Percentiles rank a stretch among this genome's conserved stretches.
Evolutionary conservation across 2,113 vertebrate species (phyloP).

Genomic region (Galemys pyrenaicus): DNA sequence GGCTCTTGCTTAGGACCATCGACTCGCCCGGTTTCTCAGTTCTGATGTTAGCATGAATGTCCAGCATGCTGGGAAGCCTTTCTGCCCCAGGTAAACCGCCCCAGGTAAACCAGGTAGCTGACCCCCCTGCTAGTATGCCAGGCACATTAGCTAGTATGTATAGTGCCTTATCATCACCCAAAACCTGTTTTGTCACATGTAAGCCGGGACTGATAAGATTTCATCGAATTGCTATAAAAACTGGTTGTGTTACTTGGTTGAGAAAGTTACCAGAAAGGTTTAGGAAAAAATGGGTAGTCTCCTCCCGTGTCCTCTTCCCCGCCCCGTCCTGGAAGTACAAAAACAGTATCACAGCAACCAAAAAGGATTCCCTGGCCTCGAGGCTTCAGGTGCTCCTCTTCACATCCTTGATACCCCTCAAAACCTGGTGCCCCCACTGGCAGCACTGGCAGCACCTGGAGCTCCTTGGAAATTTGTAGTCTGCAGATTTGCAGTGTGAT

Average conservation of each 20-base stretch:
- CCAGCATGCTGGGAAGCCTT: background rate
- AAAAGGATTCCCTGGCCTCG: background rate
- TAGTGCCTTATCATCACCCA: background rate
- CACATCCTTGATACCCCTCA: background rate
- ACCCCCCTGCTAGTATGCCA: background rate
- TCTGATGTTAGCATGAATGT: background rate
- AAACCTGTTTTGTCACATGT: background rate
- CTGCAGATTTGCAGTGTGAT: background rate
- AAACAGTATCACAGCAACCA: background rate
- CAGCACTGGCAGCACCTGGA: background rate
- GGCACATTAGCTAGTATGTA: too few species aligned
- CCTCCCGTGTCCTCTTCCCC: too few species aligned
- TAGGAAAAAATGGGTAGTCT: background rate
- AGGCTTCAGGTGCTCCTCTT: background rate
- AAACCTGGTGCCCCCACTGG: too few species aligned
- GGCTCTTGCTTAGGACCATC: background rate
- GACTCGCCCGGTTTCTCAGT: background rate
- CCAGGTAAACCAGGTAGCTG: background rate
- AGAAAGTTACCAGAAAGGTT: background rate
- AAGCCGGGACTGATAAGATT: background rate
- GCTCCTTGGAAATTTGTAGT: background rate
- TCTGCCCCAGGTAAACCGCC: too few species aligned
- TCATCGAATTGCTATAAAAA: background rate
- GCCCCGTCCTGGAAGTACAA: background rate
- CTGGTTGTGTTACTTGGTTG: background rate